phyloP scores from a whole-genome alignment of 2,797 vertebrate species.

The Thripadectes ignobilis region DNA sequence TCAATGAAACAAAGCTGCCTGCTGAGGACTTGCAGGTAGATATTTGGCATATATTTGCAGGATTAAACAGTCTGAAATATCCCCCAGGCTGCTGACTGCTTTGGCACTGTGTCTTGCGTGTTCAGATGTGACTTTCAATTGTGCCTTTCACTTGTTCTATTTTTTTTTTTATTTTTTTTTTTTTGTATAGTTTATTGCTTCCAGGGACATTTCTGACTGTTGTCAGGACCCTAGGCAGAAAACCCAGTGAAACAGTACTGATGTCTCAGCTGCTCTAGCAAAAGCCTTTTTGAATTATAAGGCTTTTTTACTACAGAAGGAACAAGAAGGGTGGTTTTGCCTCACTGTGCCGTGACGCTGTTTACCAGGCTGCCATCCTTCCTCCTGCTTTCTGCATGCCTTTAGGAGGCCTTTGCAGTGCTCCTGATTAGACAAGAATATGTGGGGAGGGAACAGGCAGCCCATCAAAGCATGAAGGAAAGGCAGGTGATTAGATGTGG shows the following conservation, averaged over 20 bases:
- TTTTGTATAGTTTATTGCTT: background rate
- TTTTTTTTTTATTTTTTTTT: background rate
- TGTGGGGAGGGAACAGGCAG: background rate
- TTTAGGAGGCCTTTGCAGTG: background rate
- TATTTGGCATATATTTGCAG: constrained; percentile 26
- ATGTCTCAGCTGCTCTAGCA: background rate
- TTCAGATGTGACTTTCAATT: constrained; percentile 57
- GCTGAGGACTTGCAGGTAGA: background rate
- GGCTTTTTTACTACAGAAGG: background rate
- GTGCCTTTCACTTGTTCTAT: constrained; percentile 17
- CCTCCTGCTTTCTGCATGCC: accelerated
- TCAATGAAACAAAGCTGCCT: background rate
- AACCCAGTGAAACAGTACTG: background rate
- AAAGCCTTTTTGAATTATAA: background rate
- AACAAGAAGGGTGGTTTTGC: background rate
- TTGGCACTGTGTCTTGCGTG: constrained; percentile 9
- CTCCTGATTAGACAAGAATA: background rate
- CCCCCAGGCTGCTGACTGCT: constrained; percentile 20
- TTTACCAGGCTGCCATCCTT: background rate
- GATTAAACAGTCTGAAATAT: constrained; percentile 49
- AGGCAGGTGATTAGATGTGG: background rate
- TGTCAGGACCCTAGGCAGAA: background rate
- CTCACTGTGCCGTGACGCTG: background rate
- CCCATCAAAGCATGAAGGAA: background rate
- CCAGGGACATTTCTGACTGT: background rate